These are phyloP conservation scores for Nannobrachium achirus DNA, from an alignment of 2,113 vertebrate species.

Conservation along the genomic window DNA sequence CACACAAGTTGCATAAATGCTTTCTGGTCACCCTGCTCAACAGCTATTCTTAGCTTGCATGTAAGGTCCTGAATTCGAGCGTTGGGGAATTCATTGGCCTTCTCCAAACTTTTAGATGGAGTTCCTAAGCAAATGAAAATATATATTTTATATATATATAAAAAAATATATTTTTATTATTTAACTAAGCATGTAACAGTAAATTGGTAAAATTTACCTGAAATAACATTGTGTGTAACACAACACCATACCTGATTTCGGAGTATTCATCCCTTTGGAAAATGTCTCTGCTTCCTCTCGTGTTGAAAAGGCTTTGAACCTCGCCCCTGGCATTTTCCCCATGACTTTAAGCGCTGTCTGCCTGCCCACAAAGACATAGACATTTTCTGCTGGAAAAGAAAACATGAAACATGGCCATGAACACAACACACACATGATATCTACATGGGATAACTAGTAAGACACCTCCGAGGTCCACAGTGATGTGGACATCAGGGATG, in stretches of 20 bases:
- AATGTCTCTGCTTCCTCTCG: slow-evolving; percentile 90
- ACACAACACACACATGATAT: no score
- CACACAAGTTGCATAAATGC: slow-evolving; percentile 84
- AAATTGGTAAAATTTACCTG: no score
- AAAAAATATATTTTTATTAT: no score
- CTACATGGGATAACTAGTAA: no score
- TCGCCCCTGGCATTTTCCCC: slow-evolving; percentile 86
- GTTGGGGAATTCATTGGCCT: slow-evolving; percentile 88
- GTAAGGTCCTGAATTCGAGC: slow-evolving; percentile 88
- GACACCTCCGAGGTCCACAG: no score
- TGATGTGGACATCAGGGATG: no score
- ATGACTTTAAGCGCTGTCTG: slow-evolving; percentile 88
- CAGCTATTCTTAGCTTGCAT: slow-evolving; percentile 84
- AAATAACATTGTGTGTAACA: no score
- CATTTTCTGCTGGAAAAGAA: slow-evolving; percentile 77
- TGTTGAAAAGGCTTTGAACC: slow-evolving; percentile 87
- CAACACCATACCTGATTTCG: neutral
- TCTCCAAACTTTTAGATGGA: slow-evolving; percentile 75
- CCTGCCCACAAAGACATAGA: slow-evolving; percentile 86
- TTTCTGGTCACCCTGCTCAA: slow-evolving; percentile 83
- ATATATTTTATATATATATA: no score
- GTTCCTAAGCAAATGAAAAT: neutral
- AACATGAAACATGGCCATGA: no score
- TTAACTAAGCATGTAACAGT: no score
- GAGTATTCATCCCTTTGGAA: slow-evolving; percentile 83